Evolutionary conservation across 1,140 invertebrate species (phyloP).

Genomic region (Formica exsecta): DNA sequence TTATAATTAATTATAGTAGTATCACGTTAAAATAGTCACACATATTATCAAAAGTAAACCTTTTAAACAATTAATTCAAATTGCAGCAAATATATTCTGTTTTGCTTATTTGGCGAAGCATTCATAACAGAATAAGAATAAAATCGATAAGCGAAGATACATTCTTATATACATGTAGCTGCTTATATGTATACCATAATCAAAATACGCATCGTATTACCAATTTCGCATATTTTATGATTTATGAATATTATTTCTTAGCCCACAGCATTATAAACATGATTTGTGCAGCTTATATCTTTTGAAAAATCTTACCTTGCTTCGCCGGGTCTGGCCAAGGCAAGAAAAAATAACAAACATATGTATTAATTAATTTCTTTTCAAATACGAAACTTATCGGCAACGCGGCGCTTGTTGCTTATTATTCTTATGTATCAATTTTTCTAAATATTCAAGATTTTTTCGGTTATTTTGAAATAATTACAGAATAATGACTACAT

Average conservation of each 20-base stretch:
- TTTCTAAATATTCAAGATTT: not conserved
- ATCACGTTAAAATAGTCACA: not conserved
- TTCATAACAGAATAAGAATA: not conserved
- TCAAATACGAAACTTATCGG: not conserved
- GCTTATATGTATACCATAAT: not conserved
- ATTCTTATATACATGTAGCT: not conserved
- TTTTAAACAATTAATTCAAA: not conserved
- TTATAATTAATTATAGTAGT: not conserved
- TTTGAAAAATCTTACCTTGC: slow-evolving; percentile 81
- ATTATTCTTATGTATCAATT: slow-evolving; percentile 14
- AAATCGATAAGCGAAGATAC: slow-evolving; percentile 4
- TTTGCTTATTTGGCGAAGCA: not conserved
- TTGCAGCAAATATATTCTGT: not conserved
- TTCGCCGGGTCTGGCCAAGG: slow-evolving; percentile 81
- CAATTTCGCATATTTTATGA: slow-evolving; percentile 46
- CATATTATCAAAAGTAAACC: not conserved
- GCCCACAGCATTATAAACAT: slow-evolving; percentile 64
- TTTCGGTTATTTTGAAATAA: not conserved
- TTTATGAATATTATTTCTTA: slow-evolving; percentile 64
- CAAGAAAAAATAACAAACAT: slow-evolving; percentile 80
- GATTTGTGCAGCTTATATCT: slow-evolving; percentile 58
- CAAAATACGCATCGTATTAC: slow-evolving; percentile 4
- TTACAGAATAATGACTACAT: not conserved
- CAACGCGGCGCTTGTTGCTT: slow-evolving; percentile 49
- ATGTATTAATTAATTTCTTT: slow-evolving; percentile 74